Conservation (phyloP, 1,140 invertebrate species). For the Tachypleus tridentatus region DNA sequence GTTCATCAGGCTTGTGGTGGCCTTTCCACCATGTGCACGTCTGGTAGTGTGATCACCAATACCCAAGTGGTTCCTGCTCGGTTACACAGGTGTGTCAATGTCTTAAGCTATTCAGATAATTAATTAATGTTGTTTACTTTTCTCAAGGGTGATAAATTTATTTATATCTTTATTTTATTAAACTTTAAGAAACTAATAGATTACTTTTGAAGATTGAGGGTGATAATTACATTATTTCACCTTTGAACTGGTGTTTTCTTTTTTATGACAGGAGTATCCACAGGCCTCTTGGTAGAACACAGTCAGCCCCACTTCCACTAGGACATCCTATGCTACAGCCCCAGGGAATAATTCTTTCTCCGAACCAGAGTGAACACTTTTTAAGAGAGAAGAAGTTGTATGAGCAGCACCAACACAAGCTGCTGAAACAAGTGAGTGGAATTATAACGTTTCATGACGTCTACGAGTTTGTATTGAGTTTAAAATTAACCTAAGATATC, state of each 20-base stretch:
- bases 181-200: too few relatives aligned
- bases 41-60: slow-evolving; percentile 44
- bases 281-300: slow-evolving; percentile 76
- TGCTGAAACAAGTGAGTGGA: slow-evolving; percentile 44
- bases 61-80: slow-evolving; percentile 57
- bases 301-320: slow-evolving; percentile 84
- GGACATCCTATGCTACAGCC: slow-evolving; percentile 76
- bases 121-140: too few relatives aligned
- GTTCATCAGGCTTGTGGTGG: not conserved
- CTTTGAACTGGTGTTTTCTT: too few relatives aligned
- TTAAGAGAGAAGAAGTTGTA: slow-evolving; percentile 45
- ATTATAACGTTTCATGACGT: not conserved
- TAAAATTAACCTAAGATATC: too few relatives aligned
- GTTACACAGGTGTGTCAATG: slow-evolving; percentile 39
- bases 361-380: slow-evolving; percentile 48
- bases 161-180: too few relatives aligned
- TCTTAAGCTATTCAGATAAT: too few relatives aligned
- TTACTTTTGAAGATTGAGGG: too few relatives aligned
- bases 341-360: slow-evolving; percentile 15
- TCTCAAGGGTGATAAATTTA: too few relatives aligned
- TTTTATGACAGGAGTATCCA: slow-evolving; percentile 45
- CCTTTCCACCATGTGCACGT: slow-evolving; percentile 26
- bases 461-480: too few relatives aligned
- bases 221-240: too few relatives aligned
- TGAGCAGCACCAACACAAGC: slow-evolving; percentile 49